These are phyloP conservation scores for Cepaea hortensis DNA, from an alignment of 2,888 invertebrate genomes.

Conservation along the genomic window DNA sequence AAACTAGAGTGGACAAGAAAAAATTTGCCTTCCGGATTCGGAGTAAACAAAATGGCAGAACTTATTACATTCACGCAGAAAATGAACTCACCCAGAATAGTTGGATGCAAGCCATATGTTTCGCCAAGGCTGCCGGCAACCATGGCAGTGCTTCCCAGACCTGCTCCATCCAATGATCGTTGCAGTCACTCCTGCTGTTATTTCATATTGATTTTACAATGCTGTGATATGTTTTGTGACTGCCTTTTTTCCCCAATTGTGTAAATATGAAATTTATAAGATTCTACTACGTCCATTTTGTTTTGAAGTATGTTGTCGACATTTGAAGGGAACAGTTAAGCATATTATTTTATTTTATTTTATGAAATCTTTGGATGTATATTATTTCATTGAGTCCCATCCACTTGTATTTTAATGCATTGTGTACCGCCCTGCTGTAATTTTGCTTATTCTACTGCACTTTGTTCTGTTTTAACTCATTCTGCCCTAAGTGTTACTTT, in stretches of 20 bases:
- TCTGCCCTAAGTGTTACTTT: too few species aligned
- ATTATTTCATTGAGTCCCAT: too few species aligned
- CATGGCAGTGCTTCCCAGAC: conserved; percentile 71
- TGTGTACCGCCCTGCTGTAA: too few species aligned
- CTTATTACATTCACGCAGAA: conserved; percentile 74
- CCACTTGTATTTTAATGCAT: too few species aligned
- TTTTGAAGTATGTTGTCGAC: neutral
- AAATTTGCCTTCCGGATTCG: conserved; percentile 72
- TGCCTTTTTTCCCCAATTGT: neutral
- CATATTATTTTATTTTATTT: too few species aligned
- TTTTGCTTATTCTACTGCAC: too few species aligned
- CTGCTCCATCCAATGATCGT: conserved; percentile 70
- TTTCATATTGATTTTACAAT: neutral
- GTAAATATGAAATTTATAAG: neutral
- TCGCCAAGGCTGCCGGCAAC: conserved; percentile 73
- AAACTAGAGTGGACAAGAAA: conserved; percentile 73
- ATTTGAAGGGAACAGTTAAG: too few species aligned
- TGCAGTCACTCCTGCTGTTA: neutral
- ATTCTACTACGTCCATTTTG: neutral
- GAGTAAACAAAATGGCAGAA: conserved; percentile 71
- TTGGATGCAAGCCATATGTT: conserved; percentile 77
- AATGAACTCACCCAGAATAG: conserved; percentile 71
- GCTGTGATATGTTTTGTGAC: conserved; percentile 25
- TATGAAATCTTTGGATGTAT: too few species aligned
- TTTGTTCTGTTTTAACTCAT: too few species aligned